These are phyloP conservation scores for Sebastes taczanowskii DNA, from an alignment of 2,797 vertebrate genomes.

Conservation along the genomic window DNA sequence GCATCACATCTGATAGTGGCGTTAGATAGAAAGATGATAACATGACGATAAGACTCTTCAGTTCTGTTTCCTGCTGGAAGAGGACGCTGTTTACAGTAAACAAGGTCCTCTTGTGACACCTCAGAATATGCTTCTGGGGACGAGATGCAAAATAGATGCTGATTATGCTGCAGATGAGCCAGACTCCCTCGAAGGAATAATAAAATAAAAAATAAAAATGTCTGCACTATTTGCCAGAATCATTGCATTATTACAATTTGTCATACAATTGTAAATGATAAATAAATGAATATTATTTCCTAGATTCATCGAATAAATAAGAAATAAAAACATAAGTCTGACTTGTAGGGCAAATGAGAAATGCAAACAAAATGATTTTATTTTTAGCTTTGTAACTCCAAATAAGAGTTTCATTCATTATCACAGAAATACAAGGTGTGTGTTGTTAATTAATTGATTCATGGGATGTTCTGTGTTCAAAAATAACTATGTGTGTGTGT, in stretches of 20 bases:
- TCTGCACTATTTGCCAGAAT: not conserved
- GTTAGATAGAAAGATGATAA: conserved; percentile 1
- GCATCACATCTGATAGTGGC: not conserved
- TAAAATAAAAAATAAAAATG: not conserved
- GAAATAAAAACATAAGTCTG: not conserved
- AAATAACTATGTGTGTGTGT: not conserved
- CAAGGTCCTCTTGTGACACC: conserved; percentile 9
- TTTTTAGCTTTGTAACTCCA: not conserved
- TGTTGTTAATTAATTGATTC: not conserved
- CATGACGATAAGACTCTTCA: conserved; percentile 3
- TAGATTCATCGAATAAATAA: not conserved
- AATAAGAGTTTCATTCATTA: not conserved
- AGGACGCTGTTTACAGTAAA: conserved; percentile 19
- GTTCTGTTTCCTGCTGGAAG: not conserved
- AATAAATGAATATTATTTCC: not conserved
- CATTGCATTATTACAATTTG: not conserved
- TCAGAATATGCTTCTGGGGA: conserved; percentile 30
- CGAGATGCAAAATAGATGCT: conserved; percentile 36
- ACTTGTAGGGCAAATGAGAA: not conserved
- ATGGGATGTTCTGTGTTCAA: not conserved
- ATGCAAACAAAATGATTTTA: not conserved
- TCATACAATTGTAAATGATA: not conserved
- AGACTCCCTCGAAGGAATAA: not conserved
- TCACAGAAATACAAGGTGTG: not conserved
- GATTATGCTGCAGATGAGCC: conserved; percentile 28